Conservation (phyloP, 2,113 vertebrate species). For the Pomatostomus ruficeps region DNA sequence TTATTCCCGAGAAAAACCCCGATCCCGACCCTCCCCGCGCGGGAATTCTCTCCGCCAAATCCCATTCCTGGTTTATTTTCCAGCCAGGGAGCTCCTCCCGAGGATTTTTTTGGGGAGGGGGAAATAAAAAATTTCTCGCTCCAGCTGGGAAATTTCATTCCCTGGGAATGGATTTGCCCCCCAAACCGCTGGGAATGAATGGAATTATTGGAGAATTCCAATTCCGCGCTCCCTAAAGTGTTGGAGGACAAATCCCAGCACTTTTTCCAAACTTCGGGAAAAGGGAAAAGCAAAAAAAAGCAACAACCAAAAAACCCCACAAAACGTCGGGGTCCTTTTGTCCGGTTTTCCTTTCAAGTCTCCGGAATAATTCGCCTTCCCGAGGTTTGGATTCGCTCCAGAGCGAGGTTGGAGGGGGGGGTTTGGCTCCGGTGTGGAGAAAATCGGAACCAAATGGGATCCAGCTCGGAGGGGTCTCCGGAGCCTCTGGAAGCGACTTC, state of each 20-base stretch:
- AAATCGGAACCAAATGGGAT: background rate
- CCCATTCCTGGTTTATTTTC: background rate
- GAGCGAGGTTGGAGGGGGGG: background rate
- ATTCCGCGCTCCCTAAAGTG: accelerated
- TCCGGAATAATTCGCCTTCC: background rate
- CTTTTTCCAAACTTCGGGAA: background rate
- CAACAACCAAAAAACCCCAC: too few relatives aligned
- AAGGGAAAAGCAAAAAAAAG: background rate
- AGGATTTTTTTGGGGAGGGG: accelerated
- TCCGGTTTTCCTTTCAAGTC: background rate
- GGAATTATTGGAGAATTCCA: background rate
- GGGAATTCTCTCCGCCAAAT: background rate
- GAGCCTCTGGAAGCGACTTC: background rate
- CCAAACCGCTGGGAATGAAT: background rate
- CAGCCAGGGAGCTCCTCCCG: background rate
- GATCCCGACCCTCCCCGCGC: background rate
- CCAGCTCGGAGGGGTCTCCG: background rate
- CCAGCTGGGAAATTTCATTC: background rate
- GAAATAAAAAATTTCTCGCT: accelerated
- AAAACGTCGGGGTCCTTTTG: background rate
- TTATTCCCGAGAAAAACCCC: background rate
- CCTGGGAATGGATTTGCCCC: background rate
- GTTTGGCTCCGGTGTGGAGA: background rate
- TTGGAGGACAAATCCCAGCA: accelerated
- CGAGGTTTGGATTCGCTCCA: background rate